Base-by-base conservation (phyloP, 1,140 invertebrate species). In the Eciton burchellii region DNA sequence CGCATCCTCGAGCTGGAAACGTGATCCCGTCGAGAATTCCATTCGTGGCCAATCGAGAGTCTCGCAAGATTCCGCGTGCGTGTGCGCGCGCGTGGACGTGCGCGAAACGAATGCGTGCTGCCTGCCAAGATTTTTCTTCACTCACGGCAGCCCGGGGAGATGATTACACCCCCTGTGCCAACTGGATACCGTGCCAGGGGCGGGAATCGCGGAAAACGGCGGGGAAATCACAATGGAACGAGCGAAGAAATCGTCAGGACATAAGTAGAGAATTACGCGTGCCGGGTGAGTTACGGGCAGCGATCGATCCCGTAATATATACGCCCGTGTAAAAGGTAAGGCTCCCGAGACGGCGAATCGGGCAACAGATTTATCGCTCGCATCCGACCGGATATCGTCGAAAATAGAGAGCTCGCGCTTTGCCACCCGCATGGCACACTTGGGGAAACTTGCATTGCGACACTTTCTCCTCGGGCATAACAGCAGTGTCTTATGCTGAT, bases 91-190 rank as follows among this genome's bases (percentile, higher is more conserved):
- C 52, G 83, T 84, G 45, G 65, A 52, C 77, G 79, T 85, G 74
- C 86, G 84, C 84, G 83, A 88, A 88, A 88, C 86, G 68, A 88
- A 88, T 88, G 86, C 86, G 74, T 66, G 54, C 65, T 26, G 82
- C 81, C 74, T 90, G 90, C 90, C 90, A 92, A 92, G 88, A 92
- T 91, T 66, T 83, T 83, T 82, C 91, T 91, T 91, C 90, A 91
- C 90, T 88, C 90, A 90, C 87, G 89, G 89, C 88, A 91, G 88
- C 90, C 73, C 84, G 63, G 81, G 81, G 82, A 76, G 89, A 89
- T 91, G 92, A 92, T 93, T 92, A 91, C 87, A 71, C 66, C 73
- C 65, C 57, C 14, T 35, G 88, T 91, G 92, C 92, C 92, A 93
- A 91, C 79, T 89, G 86, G 85, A 89, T 88, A 77, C 85, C 66